Evolutionary conservation across 2,888 invertebrate genomes (phyloP).

Genomic region (Mystacides longicornis): DNA sequence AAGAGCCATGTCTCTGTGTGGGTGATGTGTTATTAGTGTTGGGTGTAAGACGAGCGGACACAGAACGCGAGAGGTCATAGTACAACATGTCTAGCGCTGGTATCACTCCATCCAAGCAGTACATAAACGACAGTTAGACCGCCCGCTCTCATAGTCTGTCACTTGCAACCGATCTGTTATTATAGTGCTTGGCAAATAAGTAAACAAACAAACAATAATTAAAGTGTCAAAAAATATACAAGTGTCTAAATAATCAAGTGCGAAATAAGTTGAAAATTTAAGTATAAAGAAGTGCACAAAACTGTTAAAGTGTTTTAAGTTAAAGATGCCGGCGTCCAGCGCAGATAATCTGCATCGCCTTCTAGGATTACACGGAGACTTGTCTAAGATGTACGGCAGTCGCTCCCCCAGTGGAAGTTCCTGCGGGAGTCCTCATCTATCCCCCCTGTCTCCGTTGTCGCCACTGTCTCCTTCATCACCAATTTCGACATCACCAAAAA

Average conservation of each 20-base stretch:
- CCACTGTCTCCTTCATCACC: conserved; percentile 38
- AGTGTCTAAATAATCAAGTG: no score
- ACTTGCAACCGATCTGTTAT: background rate
- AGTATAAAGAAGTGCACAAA: no score
- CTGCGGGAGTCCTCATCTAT: conserved; percentile 34
- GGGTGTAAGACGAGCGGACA: background rate
- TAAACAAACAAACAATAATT: no score
- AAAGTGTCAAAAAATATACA: no score
- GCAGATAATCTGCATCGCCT: conserved; percentile 55
- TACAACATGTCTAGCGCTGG: conserved; percentile 11
- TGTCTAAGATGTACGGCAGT: conserved; percentile 32
- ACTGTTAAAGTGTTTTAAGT: no score
- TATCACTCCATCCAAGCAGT: conserved; percentile 14
- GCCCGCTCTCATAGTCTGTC: conserved; percentile 14
- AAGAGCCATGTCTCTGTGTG: no score
- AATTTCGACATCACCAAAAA: conserved; percentile 43
- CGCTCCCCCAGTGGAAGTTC: conserved; percentile 46
- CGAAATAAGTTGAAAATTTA: no score
- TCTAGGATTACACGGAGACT: conserved; percentile 48
- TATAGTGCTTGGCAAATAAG: no score
- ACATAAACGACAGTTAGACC: conserved; percentile 20
- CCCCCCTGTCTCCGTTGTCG: conserved; percentile 36
- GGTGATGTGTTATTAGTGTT: no score
- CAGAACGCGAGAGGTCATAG: conserved; percentile 19
- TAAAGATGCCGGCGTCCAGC: conserved; percentile 59